These are phyloP conservation scores for Agonum fuliginosum DNA, from an alignment of 2,888 invertebrate genomes.

Conservation along the genomic window DNA sequence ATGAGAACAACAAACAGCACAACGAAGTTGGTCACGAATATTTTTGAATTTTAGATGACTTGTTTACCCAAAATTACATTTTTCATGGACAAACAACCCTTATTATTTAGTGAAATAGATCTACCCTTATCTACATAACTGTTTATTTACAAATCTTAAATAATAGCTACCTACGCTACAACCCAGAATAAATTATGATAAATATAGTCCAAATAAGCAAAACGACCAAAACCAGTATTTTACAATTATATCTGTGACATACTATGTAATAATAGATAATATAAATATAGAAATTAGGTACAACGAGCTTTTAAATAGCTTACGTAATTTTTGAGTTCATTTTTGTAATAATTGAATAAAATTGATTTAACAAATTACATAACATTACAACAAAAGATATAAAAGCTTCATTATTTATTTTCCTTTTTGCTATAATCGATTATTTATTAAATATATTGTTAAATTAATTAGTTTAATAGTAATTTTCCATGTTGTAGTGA, in stretches of 20 bases:
- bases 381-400: background rate
- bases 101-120: too few species aligned
- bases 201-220: background rate
- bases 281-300: constrained; percentile 19
- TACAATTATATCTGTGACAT: background rate
- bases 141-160: too few species aligned
- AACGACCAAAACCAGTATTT: background rate
- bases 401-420: background rate
- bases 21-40: constrained; percentile 13
- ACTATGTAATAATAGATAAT: constrained; percentile 23
- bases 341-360: background rate
- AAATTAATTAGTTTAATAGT: background rate
- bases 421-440: background rate
- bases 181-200: background rate
- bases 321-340: background rate
- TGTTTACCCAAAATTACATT: too few species aligned
- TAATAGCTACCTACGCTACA: too few species aligned
- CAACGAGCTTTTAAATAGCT: background rate
- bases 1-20: constrained; percentile 31
- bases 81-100: too few species aligned
- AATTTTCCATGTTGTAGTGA: background rate
- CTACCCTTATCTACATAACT: too few species aligned
- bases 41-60: background rate
- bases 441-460: background rate
- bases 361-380: background rate